Percentiles rank a stretch among this genome's conserved stretches.
These are phyloP conservation scores for Omphaloscelis lunosa DNA, from an alignment of 2,888 invertebrate species.

Conservation along the genomic window DNA sequence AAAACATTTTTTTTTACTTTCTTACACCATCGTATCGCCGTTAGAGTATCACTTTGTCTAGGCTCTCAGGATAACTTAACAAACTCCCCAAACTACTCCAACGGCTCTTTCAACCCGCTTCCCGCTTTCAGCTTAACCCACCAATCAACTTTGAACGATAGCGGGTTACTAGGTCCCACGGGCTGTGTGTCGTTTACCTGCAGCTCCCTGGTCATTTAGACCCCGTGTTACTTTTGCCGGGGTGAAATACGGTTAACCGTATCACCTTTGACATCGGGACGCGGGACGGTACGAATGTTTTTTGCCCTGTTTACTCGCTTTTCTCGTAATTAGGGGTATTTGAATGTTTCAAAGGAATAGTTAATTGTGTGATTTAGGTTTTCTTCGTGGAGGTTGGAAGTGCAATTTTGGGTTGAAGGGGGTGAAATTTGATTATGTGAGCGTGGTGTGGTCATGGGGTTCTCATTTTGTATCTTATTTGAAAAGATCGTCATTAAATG, in stretches of 20 bases:
- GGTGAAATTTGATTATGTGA: background rate
- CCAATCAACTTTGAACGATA: slow-evolving; percentile 55
- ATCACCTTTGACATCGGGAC: slow-evolving; percentile 64
- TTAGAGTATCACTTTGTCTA: too few relatives aligned
- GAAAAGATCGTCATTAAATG: background rate
- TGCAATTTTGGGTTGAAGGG: background rate
- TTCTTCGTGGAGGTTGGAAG: background rate
- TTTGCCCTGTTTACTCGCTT: slow-evolving; percentile 54
- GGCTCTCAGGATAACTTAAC: too few relatives aligned
- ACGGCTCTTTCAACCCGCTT: background rate
- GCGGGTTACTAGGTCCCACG: slow-evolving; percentile 61
- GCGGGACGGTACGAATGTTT: slow-evolving; percentile 55
- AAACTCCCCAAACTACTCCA: background rate
- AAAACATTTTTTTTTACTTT: too few relatives aligned
- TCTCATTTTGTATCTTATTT: background rate
- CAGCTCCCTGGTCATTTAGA: slow-evolving; percentile 67
- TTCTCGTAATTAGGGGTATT: slow-evolving; percentile 60
- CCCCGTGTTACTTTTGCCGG: slow-evolving; percentile 66
- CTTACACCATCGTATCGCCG: too few relatives aligned
- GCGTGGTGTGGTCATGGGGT: background rate
- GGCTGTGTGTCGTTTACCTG: slow-evolving; percentile 66
- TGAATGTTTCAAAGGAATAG: slow-evolving; percentile 47
- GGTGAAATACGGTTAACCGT: slow-evolving; percentile 67
- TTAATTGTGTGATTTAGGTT: slow-evolving; percentile 21
- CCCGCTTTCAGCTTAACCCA: slow-evolving; percentile 21